These are phyloP conservation scores for Pachyrhynchus sulphureomaculatus DNA, from an alignment of 1,140 invertebrate species.

Conservation along the genomic window DNA sequence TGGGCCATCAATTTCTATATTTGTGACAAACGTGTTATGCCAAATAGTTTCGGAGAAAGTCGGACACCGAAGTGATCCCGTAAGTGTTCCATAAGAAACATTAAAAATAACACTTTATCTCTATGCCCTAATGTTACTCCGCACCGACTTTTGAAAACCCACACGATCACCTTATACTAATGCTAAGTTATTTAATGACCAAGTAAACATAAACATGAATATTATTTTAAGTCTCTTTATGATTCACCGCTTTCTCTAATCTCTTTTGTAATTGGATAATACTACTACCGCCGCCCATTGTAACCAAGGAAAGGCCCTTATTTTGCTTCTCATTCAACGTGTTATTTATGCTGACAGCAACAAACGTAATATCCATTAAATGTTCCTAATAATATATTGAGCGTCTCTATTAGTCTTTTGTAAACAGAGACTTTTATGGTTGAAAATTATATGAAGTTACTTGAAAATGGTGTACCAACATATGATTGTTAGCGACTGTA, in stretches of 20 bases:
- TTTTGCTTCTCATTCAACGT: background rate
- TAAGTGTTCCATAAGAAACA: too few relatives aligned
- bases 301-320: background rate
- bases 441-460: background rate
- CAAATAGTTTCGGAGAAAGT: too few relatives aligned
- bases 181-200: too few relatives aligned
- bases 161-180: too few relatives aligned
- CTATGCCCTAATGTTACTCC: too few relatives aligned
- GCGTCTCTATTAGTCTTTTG: background rate
- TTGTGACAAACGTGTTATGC: too few relatives aligned
- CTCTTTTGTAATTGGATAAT: slow-evolving; percentile 1
- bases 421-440: background rate
- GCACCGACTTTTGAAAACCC: too few relatives aligned
- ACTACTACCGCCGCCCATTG: background rate
- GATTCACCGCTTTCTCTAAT: background rate
- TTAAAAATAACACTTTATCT: too few relatives aligned
- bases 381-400: background rate
- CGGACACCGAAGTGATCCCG: too few relatives aligned
- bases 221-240: too few relatives aligned
- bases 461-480: background rate
- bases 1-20: too few relatives aligned
- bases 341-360: background rate
- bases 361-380: slow-evolving; percentile 3
- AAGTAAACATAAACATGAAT: too few relatives aligned
- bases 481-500: background rate